Percentiles rank a stretch among this genome's conserved stretches.
These are phyloP conservation scores for Canis aureus DNA, from an alignment of 2,113 vertebrate species.

Conservation along the genomic window DNA sequence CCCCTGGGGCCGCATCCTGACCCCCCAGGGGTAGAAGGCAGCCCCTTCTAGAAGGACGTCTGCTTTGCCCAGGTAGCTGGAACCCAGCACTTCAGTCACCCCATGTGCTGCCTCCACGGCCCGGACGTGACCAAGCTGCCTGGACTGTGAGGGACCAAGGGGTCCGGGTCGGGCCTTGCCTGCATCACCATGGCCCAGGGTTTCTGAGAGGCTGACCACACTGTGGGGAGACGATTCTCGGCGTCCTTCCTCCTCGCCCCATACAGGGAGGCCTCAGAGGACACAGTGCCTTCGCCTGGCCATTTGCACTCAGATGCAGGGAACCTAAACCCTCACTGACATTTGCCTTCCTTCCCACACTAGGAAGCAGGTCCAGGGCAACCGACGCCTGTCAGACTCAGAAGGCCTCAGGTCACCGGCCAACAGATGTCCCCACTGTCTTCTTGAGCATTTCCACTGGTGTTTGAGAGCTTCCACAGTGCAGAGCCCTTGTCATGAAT, in stretches of 20 bases:
- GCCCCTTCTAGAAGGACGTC: not conserved
- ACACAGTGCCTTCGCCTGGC: constrained; percentile 65
- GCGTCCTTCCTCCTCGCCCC: not conserved
- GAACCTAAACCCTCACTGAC: not conserved
- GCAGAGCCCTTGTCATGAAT: not conserved
- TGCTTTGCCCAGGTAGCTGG: not conserved
- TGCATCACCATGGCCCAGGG: rapidly evolving
- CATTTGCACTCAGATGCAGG: rapidly evolving
- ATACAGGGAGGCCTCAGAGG: rapidly evolving
- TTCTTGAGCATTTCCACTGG: not conserved
- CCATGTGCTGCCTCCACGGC: not conserved
- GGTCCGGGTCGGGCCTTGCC: not conserved
- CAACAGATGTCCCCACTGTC: not conserved
- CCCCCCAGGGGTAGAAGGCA: not conserved
- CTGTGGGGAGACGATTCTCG: not conserved
- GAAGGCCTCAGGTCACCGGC: not conserved
- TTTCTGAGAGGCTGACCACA: not conserved
- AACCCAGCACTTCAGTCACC: not conserved
- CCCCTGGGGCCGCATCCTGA: rapidly evolving
- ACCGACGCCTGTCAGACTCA: not conserved
- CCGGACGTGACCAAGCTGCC: not conserved
- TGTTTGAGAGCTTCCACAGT: not conserved
- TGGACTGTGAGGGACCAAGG: not conserved
- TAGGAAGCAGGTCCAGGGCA: not conserved
- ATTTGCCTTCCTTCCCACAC: not conserved